Percentiles rank a stretch among this genome's conserved stretches.
These are phyloP conservation scores for Cecropterus lyciades DNA, from an alignment of 1,140 invertebrate genomes.

Conservation along the genomic window DNA sequence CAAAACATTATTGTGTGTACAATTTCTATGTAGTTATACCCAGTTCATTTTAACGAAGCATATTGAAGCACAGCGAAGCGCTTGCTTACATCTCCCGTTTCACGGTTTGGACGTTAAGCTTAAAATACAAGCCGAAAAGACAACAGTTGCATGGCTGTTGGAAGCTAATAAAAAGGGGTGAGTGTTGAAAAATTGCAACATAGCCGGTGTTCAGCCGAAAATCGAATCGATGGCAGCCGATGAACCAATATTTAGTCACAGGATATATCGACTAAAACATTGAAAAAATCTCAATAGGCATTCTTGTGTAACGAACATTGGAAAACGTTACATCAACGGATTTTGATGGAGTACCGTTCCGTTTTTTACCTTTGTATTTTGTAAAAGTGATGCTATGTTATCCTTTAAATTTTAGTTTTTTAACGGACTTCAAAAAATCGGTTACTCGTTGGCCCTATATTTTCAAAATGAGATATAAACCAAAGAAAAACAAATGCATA, in stretches of 20 bases:
- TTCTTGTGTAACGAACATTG: not conserved
- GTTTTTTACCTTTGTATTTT: no score
- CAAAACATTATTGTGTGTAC: no score
- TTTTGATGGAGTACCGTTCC: no score
- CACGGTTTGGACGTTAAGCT: slow-evolving; percentile 32
- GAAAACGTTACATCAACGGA: no score
- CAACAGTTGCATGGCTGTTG: slow-evolving; percentile 40
- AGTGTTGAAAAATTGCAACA: slow-evolving; percentile 42
- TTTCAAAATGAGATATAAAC: no score
- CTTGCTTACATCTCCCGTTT: not conserved
- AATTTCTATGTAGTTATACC: no score
- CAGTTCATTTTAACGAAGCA: not conserved
- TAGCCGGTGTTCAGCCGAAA: slow-evolving; percentile 25
- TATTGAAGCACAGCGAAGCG: not conserved
- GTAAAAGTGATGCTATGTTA: no score
- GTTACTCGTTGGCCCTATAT: no score
- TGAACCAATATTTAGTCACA: slow-evolving; percentile 34
- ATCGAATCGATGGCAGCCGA: slow-evolving; percentile 29
- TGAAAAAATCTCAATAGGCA: slow-evolving; percentile 16
- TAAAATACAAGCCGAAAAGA: slow-evolving; percentile 32
- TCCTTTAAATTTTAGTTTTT: no score
- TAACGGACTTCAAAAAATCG: no score
- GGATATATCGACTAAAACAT: slow-evolving; percentile 6
- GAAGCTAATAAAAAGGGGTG: slow-evolving; percentile 40
- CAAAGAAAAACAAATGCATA: no score